phyloP scores from a whole-genome alignment of 2,797 vertebrate genomes.

The Fistularia commersonii region DNA sequence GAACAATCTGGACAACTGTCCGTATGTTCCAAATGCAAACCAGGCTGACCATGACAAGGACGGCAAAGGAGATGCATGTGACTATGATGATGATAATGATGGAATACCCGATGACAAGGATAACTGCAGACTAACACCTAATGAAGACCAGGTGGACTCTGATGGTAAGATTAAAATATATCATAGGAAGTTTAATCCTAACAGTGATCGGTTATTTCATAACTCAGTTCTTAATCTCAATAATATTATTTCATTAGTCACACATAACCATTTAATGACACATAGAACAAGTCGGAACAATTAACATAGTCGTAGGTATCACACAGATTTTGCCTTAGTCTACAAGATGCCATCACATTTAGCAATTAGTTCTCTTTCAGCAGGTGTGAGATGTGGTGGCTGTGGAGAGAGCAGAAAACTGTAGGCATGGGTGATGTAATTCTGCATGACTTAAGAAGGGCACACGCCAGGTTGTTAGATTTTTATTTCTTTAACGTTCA shows the following conservation, averaged over 20 bases:
- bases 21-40: slow-evolving; percentile 92
- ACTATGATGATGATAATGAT: slow-evolving; percentile 93
- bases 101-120: slow-evolving; percentile 93
- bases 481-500: slow-evolving; percentile 55
- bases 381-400: slow-evolving; percentile 48
- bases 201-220: too few species aligned
- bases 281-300: too few species aligned
- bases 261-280: too few species aligned
- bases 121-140: slow-evolving; percentile 93
- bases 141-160: slow-evolving; percentile 84
- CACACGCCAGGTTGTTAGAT: slow-evolving; percentile 45
- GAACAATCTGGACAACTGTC: slow-evolving; percentile 98
- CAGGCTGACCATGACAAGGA: slow-evolving; percentile 96
- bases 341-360: background rate
- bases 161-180: slow-evolving; percentile 78
- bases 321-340: too few species aligned
- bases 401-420: slow-evolving; percentile 47
- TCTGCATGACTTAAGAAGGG: slow-evolving; percentile 49
- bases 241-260: too few species aligned
- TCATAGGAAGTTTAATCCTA: too few species aligned
- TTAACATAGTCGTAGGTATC: too few species aligned
- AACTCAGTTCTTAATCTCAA: too few species aligned
- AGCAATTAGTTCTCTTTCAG: slow-evolving; percentile 5
- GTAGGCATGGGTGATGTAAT: slow-evolving; percentile 57
- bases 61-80: slow-evolving; percentile 93